Evolutionary conservation across 2,797 vertebrate genomes (phyloP).

Genomic region (Anabacerthia variegaticeps): DNA sequence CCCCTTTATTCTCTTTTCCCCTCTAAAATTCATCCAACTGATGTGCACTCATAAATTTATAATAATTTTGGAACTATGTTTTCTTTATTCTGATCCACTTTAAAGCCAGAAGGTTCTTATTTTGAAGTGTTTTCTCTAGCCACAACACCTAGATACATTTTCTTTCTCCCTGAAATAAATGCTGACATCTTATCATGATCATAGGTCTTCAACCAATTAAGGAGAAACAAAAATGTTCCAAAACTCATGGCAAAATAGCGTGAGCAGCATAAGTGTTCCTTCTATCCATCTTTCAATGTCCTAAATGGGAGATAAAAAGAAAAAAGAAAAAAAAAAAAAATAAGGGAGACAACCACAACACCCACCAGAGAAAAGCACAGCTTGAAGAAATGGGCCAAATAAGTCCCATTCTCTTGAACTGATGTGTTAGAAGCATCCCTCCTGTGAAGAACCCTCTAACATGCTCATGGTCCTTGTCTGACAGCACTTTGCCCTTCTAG

Average conservation of each 20-base stretch:
- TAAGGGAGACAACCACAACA: not conserved
- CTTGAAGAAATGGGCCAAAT: not conserved
- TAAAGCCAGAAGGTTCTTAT: not conserved
- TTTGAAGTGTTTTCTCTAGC: not conserved
- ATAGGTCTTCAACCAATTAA: not conserved
- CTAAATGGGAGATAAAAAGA: not conserved
- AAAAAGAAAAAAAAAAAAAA: not conserved
- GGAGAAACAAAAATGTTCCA: not conserved
- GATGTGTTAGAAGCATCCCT: not conserved
- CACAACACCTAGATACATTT: not conserved
- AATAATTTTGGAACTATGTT: not conserved
- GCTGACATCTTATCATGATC: not conserved
- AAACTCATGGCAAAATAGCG: not conserved
- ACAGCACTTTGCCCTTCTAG: not conserved
- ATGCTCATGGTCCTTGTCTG: not conserved
- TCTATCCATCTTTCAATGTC: not conserved
- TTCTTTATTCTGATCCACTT: not conserved
- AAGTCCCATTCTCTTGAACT: not conserved
- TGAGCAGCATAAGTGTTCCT: rapidly evolving
- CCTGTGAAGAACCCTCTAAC: not conserved
- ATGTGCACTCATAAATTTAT: not conserved
- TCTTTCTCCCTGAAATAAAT: not conserved
- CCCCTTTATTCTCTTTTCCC: not conserved
- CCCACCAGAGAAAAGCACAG: not conserved
- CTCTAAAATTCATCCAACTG: not conserved